Evolutionary conservation across 2,888 invertebrate genomes (phyloP), one percentile per base, ranked within the genome.

Genomic region (Ennomos fuscantarius): DNA sequence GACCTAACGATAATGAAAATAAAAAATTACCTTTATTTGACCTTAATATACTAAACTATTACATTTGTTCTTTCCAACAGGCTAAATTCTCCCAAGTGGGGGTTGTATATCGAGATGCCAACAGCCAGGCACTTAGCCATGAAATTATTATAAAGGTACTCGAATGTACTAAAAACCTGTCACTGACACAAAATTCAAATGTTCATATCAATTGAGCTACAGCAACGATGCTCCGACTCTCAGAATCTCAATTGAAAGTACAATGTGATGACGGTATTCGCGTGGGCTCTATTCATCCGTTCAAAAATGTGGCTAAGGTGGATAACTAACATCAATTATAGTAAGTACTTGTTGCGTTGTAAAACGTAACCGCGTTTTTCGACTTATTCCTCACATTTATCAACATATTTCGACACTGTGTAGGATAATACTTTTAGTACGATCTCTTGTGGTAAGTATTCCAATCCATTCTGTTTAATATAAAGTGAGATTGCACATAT

Each of bases 231-330:
- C 40, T 41, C 46, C 9, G 47, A 49, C 34, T 50, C 15, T 44
- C n/a, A 12, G 24, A 34, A 37, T 24, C 24, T 45, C 49, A 59
- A 59, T 54, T 59, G 49, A 32, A 15, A 32, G 51, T 35, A 43
- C 11, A 36, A 35, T 32, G 40, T n/a, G 40, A 49, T 50, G 53
- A 53, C 48, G 44, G 48, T 13, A 13, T 36, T 32, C 36, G 52
- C 53, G 58, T 59, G 58, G 58, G 58, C 10, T 46, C 10, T 24
- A 48, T 48, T 52, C 48, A 48, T 47, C 42, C 50, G 12, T 31
- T 36, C 13, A 51, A 0, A 52, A 31, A 47, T 9, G 32, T 37
- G 13, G 31, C 45, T n/a, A 39, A 34, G n/a, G 49, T 10, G 32
- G 33, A 5, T 15, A 44, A 48, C 45, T 51, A 32, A 46, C 41